Percentiles rank a stretch among this genome's conserved stretches.
phyloP scores from a whole-genome alignment of 2,888 invertebrate species.

The Omphaloscelis lunosa region DNA sequence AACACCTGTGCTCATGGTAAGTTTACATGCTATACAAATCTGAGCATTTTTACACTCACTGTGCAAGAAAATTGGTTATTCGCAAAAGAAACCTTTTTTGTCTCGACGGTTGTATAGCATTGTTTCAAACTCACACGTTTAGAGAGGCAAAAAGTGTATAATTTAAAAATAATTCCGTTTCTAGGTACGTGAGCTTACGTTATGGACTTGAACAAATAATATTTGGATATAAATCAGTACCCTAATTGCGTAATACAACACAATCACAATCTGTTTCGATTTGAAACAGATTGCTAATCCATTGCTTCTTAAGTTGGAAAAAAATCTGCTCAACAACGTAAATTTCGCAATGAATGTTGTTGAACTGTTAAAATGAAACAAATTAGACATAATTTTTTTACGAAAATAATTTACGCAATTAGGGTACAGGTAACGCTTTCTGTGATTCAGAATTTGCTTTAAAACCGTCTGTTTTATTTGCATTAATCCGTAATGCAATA shows the following conservation, averaged over 20 bases:
- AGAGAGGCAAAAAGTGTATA: conserved; percentile 25
- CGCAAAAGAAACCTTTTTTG: conserved; percentile 8
- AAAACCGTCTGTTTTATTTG: background rate
- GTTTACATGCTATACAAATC: conserved; percentile 9
- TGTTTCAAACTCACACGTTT: conserved; percentile 42
- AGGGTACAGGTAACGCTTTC: background rate
- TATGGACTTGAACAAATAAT: background rate
- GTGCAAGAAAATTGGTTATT: conserved; percentile 47
- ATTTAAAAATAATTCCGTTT: conserved; percentile 20
- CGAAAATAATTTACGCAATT: too few relatives aligned
- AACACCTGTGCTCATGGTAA: conserved; percentile 34
- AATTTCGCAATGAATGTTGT: too few relatives aligned
- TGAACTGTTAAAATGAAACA: too few relatives aligned
- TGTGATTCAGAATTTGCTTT: background rate
- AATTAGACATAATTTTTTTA: too few relatives aligned
- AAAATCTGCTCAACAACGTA: too few relatives aligned
- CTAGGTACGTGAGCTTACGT: background rate
- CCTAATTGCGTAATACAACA: too few relatives aligned
- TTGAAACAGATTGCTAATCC: too few relatives aligned
- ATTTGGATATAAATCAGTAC: background rate
- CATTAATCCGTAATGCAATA: background rate
- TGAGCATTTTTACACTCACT: conserved; percentile 38
- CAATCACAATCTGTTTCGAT: too few relatives aligned
- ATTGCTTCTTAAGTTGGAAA: too few relatives aligned
- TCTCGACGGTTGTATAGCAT: conserved; percentile 6